Conservation (phyloP, 2,797 vertebrate species). For the Mus caroli region DNA sequence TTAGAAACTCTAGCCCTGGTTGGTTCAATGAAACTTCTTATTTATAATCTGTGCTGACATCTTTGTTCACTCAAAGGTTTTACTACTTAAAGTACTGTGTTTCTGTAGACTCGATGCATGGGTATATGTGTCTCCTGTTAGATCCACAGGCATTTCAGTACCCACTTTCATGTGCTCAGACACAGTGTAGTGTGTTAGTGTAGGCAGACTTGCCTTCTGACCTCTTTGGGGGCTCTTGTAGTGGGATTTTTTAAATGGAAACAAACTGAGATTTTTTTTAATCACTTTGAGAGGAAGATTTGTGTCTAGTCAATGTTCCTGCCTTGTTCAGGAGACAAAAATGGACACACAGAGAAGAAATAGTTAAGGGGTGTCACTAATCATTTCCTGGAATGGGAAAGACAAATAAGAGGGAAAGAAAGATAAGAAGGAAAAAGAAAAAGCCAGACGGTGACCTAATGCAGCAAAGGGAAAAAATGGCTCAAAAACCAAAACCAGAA, state of each 20-base stretch:
- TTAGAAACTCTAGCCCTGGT: background rate
- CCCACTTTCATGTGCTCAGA: background rate
- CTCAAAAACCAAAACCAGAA: background rate
- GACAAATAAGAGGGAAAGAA: slow-evolving; percentile 7
- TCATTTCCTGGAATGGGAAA: slow-evolving; percentile 49
- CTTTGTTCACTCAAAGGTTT: background rate
- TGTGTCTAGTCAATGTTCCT: slow-evolving; percentile 47
- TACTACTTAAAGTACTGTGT: slow-evolving; percentile 15
- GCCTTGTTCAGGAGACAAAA: slow-evolving; percentile 17
- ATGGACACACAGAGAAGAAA: background rate
- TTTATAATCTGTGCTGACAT: background rate
- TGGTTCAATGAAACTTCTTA: background rate
- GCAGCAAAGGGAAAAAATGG: background rate
- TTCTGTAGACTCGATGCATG: background rate
- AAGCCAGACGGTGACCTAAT: background rate
- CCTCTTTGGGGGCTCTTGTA: background rate
- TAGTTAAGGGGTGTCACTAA: background rate
- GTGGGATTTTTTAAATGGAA: slow-evolving; percentile 46
- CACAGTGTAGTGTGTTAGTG: background rate
- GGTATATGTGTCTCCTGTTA: background rate
- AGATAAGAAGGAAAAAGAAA: slow-evolving; percentile 19
- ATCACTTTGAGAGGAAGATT: slow-evolving; percentile 59
- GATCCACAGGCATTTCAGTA: background rate
- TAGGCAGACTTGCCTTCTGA: background rate
- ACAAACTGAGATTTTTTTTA: background rate